Base-by-base conservation (phyloP, 2,888 invertebrate genomes). In the Melieria picta region DNA sequence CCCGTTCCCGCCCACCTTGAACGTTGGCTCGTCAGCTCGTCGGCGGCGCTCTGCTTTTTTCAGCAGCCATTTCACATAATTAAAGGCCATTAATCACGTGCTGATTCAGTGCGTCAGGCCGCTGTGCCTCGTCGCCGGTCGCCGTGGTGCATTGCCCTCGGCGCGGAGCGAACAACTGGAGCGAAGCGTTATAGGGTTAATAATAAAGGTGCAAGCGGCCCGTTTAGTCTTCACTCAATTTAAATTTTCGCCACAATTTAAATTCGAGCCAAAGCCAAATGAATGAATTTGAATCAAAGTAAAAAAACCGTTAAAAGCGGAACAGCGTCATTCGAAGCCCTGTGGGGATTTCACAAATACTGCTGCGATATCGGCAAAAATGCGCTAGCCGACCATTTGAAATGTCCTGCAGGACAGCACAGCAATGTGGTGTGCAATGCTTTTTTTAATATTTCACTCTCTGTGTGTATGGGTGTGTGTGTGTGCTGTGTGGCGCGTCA, bases 21-120 rank as follows among this genome's bases (percentile, higher is more conserved):
- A 30, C 3, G 30, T 30, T 2, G 30, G 2, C 30, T 30, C 30
- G 30, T 30, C 30, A 30, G 30, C 30, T 0, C 30, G 16, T 1
- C 16, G 30, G 3, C 30, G 30, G 30, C 30, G 30, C 30, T 30
- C 30, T 30, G 30, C 30, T 74, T 77, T 76, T 73, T 74, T 70
- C 65, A 75, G 76, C 76, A 72, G 78, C 79, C 77, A 79, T 80
- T 82, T 85, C 85, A 84, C 86, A 85, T 85, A 86, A 85, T 85
- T 85, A 85, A 85, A 85, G 86, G 78, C 84, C 86, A 86, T 85
- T 85, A 86, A 85, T 85, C 85, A 85, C 85, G 83, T 82, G 82
- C 84, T 84, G 84, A 82, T 82, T 81, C 83, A 83, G 83, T 81
- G 76, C 77, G 75, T 76, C 77, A 76, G 76, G 70, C 74, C 70